Conservation (phyloP, 2,888 invertebrate species). For the Taphrorychus bicolor region DNA sequence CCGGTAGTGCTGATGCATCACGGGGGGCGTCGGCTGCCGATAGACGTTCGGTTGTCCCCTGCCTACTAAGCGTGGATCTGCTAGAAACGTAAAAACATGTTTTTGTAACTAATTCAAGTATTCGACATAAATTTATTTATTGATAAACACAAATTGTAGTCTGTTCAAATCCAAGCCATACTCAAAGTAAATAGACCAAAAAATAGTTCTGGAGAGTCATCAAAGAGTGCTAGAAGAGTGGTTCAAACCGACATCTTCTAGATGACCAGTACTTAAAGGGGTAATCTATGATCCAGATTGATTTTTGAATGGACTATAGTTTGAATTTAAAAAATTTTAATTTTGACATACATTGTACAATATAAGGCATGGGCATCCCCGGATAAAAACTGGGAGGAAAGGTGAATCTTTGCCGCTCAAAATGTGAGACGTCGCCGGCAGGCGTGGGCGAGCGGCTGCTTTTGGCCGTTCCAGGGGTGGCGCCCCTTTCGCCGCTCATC, state of each 20-base stretch:
- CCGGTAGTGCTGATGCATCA: constrained; percentile 29
- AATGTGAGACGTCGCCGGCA: constrained; percentile 52
- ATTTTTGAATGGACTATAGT: too few relatives aligned
- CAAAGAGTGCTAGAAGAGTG: too few relatives aligned
- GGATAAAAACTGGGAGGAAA: constrained; percentile 55
- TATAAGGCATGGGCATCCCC: constrained; percentile 58
- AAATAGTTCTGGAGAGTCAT: too few relatives aligned
- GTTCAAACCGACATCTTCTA: too few relatives aligned
- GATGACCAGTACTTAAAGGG: too few relatives aligned
- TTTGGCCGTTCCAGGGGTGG: constrained; percentile 51
- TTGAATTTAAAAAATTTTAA: not conserved
- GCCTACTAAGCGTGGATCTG: constrained; percentile 53
- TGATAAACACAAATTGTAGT: not conserved
- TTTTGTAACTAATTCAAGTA: too few relatives aligned
- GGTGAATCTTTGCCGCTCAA: constrained; percentile 53
- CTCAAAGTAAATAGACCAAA: too few relatives aligned
- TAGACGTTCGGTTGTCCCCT: constrained; percentile 53
- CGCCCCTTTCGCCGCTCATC: constrained; percentile 47
- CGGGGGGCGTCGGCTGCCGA: constrained; percentile 49
- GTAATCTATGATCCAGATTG: too few relatives aligned
- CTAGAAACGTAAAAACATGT: constrained; percentile 42
- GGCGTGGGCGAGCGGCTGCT: constrained; percentile 60
- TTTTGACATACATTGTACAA: constrained; percentile 54
- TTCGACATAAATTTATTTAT: too few relatives aligned
- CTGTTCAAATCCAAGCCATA: not conserved